Percentiles rank a stretch among this genome's conserved stretches.
phyloP scores from a whole-genome alignment of 2,113 vertebrate genomes.

The Chamaea fasciata region DNA sequence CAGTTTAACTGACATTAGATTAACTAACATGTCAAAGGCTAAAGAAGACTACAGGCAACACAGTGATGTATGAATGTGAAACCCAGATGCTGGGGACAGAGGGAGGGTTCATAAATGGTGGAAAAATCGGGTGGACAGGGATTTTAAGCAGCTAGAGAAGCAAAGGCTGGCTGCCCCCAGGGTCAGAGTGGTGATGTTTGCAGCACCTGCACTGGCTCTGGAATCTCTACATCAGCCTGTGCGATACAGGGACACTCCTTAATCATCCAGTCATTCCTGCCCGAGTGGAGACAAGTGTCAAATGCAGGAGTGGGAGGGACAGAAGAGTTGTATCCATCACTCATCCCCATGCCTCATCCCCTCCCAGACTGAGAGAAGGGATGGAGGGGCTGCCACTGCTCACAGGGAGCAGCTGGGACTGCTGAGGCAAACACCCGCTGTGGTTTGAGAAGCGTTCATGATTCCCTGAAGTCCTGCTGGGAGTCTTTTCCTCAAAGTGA shows the following conservation, averaged over 20 bases:
- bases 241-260: fast-evolving
- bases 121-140: not conserved
- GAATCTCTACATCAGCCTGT: not conserved
- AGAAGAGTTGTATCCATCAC: not conserved
- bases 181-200: not conserved
- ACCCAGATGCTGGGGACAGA: not conserved
- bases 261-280: not conserved
- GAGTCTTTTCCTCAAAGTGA: not conserved
- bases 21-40: not conserved
- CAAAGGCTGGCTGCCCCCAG: not conserved
- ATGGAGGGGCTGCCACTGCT: not conserved
- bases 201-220: not conserved
- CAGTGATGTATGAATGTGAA: not conserved
- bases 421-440: not conserved
- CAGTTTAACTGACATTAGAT: not conserved
- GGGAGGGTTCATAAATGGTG: not conserved
- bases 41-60: not conserved
- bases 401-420: too few relatives aligned
- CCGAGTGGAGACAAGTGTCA: not conserved
- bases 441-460: not conserved
- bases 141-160: not conserved
- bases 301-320: not conserved
- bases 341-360: not conserved
- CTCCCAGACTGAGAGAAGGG: not conserved
- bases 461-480: not conserved